These are phyloP conservation scores for Penaeus indicus DNA, from an alignment of 1,140 invertebrate species.

Conservation along the genomic window DNA sequence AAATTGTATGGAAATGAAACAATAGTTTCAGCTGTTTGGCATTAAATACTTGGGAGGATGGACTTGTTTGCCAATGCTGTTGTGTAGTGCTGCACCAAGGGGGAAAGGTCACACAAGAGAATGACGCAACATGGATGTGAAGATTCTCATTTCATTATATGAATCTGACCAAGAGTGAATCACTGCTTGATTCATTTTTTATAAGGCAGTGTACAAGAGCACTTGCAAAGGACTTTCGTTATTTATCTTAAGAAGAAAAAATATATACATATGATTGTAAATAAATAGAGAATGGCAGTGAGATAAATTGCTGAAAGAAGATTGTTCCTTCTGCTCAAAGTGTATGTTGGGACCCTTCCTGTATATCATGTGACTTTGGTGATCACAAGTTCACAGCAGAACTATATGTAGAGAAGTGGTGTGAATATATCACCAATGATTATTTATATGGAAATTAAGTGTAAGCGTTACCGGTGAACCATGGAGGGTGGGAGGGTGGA, in stretches of 20 bases:
- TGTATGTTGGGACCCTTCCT: slow-evolving; percentile 50
- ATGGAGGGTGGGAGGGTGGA: slow-evolving; percentile 19
- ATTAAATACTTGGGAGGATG: no score
- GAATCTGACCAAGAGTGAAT: slow-evolving; percentile 22
- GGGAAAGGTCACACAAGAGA: slow-evolving; percentile 30
- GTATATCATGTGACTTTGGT: slow-evolving; percentile 33
- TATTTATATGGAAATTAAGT: slow-evolving; percentile 25
- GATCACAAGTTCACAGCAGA: slow-evolving; percentile 41
- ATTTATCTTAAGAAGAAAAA: not conserved
- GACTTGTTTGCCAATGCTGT: no score
- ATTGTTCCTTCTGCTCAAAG: slow-evolving; percentile 63
- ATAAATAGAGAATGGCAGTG: slow-evolving; percentile 41
- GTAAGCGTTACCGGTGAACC: slow-evolving; percentile 36
- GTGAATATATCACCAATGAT: slow-evolving; percentile 30
- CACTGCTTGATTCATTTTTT: not conserved
- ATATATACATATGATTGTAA: slow-evolving; percentile 26
- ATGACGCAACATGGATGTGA: not conserved
- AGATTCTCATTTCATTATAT: slow-evolving; percentile 26
- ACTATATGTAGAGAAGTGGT: slow-evolving; percentile 33
- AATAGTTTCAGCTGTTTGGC: no score
- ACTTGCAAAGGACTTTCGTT: no score
- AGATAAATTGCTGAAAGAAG: slow-evolving; percentile 49
- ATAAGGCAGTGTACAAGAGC: not conserved
- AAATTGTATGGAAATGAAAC: no score
- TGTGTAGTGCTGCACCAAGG: no score